These are phyloP conservation scores for Drosophila santomea DNA, from an alignment of 1,140 invertebrate species.

Conservation along the genomic window DNA sequence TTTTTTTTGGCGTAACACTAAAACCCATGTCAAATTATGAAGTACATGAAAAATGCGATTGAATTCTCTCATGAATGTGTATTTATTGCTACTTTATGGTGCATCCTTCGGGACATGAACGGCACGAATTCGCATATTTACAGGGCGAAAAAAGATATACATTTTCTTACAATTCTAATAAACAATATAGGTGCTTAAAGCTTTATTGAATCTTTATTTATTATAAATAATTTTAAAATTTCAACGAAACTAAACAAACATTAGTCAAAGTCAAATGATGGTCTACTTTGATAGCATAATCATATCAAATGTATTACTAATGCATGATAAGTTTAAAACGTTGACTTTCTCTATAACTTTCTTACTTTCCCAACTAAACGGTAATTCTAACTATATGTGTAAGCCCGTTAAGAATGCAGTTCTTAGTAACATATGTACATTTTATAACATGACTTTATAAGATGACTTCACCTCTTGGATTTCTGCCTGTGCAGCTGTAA, in stretches of 20 bases:
- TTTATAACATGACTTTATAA: background rate
- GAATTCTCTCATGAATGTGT: slow-evolving; percentile 34
- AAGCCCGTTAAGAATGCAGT: background rate
- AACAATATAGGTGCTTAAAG: background rate
- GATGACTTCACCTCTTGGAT: background rate
- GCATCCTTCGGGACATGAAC: slow-evolving; percentile 28
- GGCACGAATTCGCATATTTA: slow-evolving; percentile 1
- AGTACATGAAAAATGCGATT: slow-evolving; percentile 25
- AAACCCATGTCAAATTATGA: slow-evolving; percentile 15
- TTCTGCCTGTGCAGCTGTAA: slow-evolving; percentile 13
- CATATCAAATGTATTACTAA: too few relatives aligned
- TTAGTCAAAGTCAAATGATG: background rate
- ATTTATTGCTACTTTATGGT: slow-evolving; percentile 49
- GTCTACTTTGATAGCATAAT: too few relatives aligned
- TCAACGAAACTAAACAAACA: background rate
- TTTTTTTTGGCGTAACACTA: slow-evolving; percentile 8
- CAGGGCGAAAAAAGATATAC: slow-evolving; percentile 10
- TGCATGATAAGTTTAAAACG: too few relatives aligned
- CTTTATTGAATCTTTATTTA: background rate
- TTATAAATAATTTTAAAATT: too few relatives aligned
- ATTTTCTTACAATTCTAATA: background rate
- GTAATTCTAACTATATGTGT: too few relatives aligned
- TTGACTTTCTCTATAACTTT: too few relatives aligned
- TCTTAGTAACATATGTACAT: background rate
- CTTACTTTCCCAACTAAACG: background rate